Evolutionary conservation across 2,113 vertebrate species (phyloP).

Genomic region (Erythrolamprus reginae): DNA sequence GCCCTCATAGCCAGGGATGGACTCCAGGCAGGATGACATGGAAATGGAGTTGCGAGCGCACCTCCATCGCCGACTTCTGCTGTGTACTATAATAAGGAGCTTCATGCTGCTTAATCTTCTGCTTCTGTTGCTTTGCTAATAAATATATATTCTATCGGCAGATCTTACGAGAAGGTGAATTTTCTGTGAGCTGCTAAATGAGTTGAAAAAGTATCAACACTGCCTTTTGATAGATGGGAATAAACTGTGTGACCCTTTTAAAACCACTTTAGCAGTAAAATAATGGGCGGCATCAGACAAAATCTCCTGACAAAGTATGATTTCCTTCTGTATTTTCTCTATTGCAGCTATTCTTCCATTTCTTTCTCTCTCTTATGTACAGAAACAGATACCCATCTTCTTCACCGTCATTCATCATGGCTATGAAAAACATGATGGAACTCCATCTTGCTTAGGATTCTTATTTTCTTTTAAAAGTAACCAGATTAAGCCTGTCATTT

Average conservation of each 20-base stretch:
- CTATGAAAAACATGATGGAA: background rate
- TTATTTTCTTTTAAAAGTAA: background rate
- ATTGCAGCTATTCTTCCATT: background rate
- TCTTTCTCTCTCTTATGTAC: background rate
- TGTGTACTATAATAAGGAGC: constrained; percentile 22
- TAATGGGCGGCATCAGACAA: background rate
- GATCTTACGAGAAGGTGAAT: background rate
- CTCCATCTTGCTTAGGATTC: background rate
- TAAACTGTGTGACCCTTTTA: background rate
- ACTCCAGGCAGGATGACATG: too few species aligned
- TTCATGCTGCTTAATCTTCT: background rate
- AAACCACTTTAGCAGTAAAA: background rate
- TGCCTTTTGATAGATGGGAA: background rate
- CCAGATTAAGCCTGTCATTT: background rate
- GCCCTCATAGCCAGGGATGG: too few species aligned
- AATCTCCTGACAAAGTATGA: background rate
- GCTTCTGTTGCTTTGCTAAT: background rate
- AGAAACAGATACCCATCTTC: background rate
- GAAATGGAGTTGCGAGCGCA: too few species aligned
- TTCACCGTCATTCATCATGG: background rate
- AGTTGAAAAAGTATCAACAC: background rate
- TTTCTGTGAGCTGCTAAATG: background rate
- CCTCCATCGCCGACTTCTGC: too few species aligned
- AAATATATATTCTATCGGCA: background rate
- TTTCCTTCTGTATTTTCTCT: background rate